A percentile compares a stretch with the other conserved stretches of the same genome.
Conservation (phyloP, 2,113 vertebrate species). For the Periophthalmus modestus region DNA sequence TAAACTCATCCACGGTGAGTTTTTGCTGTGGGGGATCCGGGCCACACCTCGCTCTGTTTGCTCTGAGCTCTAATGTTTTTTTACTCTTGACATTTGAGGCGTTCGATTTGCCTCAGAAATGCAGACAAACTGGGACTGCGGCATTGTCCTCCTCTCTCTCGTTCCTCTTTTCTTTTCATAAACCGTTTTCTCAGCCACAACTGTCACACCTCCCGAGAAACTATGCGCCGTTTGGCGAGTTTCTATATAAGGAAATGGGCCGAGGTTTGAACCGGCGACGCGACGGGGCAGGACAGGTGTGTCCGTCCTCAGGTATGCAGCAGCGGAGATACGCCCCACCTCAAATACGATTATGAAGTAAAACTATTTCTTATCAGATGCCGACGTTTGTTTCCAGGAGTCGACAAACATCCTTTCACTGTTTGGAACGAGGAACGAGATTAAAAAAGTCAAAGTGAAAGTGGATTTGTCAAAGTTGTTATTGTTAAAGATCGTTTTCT, state of each 20-base stretch:
- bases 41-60: neutral
- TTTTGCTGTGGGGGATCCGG: no score
- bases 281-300: neutral
- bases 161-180: neutral
- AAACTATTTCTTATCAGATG: neutral
- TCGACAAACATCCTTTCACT: neutral
- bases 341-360: neutral
- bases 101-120: conserved; percentile 26
- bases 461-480: no score
- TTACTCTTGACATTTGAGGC: conserved; percentile 20
- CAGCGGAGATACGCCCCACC: neutral
- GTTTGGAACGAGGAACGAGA: no score
- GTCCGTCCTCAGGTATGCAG: neutral
- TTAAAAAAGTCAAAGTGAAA: no score
- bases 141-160: conserved; percentile 35
- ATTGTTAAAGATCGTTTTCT: no score
- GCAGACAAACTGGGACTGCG: conserved; percentile 24
- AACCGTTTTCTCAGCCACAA: conserved; percentile 49
- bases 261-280: no score
- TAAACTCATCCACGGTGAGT: no score
- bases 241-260: neutral
- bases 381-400: neutral
- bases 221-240: neutral
- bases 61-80: no score
- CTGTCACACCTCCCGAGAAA: conserved; percentile 22